Base-by-base conservation (phyloP, 2,113 vertebrate species). In the Zosterops japonicus region DNA sequence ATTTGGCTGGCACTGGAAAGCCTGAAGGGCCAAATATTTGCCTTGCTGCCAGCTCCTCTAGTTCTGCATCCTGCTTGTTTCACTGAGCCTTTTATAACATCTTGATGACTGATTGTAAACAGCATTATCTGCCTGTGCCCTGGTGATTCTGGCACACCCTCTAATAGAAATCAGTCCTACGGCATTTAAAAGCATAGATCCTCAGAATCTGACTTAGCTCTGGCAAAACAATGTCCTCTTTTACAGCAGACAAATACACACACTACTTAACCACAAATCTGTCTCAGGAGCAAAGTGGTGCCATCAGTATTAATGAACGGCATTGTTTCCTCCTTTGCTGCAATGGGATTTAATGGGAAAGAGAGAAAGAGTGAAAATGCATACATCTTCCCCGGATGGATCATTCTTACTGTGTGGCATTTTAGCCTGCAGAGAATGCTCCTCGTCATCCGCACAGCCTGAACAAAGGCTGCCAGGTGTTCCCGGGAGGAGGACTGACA, bases 11-110 rank as follows among this genome's bases (percentile, higher is more conserved):
- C 71, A 93, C 9, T 4, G 3, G 78, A 65, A 75, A 87, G 83
- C 78, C 91, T 65, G 55, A 74, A 90, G 87, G 78, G 50, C 31
- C 70, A 90, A 95, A 87, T 89, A 93, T 19, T 87, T 96, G 79
- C 83, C 55, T 88, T 67, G 67, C 82, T 94, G 88, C 90, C 94
- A 95, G 33, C 42, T 93, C 80, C 61, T 93, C 71, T 56, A 69
- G n/a, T 52, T 88, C 57, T 93, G 82, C 70, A 79, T 92, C 59
- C 59, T 83, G 75, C 63, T 95, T 89, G 52, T 89, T 94, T 87
- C 79, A 78, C 70, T 47, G 50, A 94, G 35, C 29, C 29, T 83
- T 86, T 95, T 83, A 67, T 77, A 93, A 74, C 50, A 41, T 79
- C 82, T 88, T 77, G 85, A 85, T 93, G 76, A 74, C 65, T 78